A percentile compares a stretch with the other conserved stretches of the same genome.
These are phyloP conservation scores for Periphyllus acericola DNA, from an alignment of 2,888 invertebrate genomes.

Conservation along the genomic window DNA sequence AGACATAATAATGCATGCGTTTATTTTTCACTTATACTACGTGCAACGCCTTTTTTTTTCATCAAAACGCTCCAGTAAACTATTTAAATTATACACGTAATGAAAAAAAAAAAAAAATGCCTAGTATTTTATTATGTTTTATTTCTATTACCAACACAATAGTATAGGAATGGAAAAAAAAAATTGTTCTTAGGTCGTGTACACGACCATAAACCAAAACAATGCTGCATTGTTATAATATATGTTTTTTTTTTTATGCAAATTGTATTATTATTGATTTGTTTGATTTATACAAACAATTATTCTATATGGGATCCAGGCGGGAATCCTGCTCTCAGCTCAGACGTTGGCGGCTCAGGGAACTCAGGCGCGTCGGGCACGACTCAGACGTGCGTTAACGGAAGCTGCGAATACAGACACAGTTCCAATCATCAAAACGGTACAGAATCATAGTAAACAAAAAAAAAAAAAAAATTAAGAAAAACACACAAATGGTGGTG, in stretches of 20 bases:
- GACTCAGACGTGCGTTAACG: constrained; percentile 88
- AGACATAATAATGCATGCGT: constrained; percentile 38
- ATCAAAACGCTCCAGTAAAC: constrained; percentile 9
- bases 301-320: constrained; percentile 63
- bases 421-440: constrained; percentile 64
- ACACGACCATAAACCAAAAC: not conserved
- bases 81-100: not conserved
- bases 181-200: not conserved
- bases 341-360: constrained; percentile 75
- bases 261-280: constrained; percentile 29
- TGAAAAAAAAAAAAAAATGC: not conserved
- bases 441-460: constrained; percentile 52
- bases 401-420: constrained; percentile 89
- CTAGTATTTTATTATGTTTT: not conserved
- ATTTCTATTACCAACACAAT: not conserved
- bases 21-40: constrained; percentile 6
- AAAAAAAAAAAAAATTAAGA: constrained; percentile 8
- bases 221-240: not conserved
- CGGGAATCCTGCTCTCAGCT: constrained; percentile 89
- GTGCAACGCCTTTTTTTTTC: constrained; percentile 5
- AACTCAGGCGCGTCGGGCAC: constrained; percentile 82
- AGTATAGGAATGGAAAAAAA: not conserved
- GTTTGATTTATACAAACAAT: constrained; percentile 49
- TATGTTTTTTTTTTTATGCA: constrained; percentile 1
- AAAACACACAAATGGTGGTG: constrained; percentile 7